These are phyloP conservation scores for Falcunculus frontatus DNA, from an alignment of 2,113 vertebrate species.

Conservation along the genomic window DNA sequence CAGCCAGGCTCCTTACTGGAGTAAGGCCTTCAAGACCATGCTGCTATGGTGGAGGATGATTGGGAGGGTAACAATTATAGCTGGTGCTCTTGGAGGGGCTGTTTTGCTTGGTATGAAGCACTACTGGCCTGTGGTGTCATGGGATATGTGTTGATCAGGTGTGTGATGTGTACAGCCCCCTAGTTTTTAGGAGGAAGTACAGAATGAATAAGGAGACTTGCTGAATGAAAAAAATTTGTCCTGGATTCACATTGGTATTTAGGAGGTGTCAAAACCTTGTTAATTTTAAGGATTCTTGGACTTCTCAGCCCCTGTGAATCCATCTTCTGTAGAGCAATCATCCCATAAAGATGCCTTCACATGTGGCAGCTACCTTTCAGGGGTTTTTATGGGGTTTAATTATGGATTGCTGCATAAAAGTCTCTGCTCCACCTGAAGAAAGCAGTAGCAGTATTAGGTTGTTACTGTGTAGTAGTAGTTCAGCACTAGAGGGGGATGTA, in stretches of 20 bases:
- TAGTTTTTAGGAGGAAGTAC: background rate
- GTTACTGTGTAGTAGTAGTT: background rate
- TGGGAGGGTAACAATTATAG: background rate
- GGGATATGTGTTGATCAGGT: background rate
- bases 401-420: background rate
- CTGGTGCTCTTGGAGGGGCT: background rate
- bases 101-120: background rate
- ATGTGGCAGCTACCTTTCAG: background rate
- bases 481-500: conserved; percentile 63
- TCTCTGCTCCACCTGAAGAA: background rate
- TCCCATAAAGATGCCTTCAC: background rate
- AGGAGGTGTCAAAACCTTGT: background rate
- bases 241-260: background rate
- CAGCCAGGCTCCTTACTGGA: background rate
- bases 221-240: background rate
- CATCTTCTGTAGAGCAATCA: background rate
- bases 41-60: background rate
- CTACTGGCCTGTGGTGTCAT: background rate
- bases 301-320: background rate
- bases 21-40: background rate
- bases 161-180: background rate
- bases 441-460: background rate
- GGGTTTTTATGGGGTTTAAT: background rate
- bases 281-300: background rate
- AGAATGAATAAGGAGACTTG: background rate